A percentile compares a stretch with the other conserved stretches of the same genome.
These are phyloP conservation scores for Gallinago paraguaiae DNA, from an alignment of 2,113 vertebrate species.

Conservation along the genomic window DNA sequence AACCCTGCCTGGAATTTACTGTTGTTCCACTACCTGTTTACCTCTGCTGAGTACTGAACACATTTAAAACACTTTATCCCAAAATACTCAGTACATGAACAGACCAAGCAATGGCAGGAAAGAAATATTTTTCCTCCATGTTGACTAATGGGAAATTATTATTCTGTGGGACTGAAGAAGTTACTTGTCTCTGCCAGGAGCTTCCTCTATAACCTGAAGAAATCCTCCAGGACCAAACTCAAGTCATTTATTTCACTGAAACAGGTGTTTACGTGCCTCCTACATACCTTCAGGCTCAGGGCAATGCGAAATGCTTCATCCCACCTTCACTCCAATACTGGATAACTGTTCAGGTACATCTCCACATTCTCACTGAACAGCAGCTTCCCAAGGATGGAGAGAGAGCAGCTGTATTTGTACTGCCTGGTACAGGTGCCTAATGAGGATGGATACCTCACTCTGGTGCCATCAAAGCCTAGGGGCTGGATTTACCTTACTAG, in stretches of 20 bases:
- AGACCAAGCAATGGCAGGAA: neutral
- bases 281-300: neutral
- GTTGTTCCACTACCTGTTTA: neutral
- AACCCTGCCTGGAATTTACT: neutral
- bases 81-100: neutral
- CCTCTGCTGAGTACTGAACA: neutral
- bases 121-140: neutral
- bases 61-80: neutral
- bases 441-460: neutral
- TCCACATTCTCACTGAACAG: neutral
- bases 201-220: neutral
- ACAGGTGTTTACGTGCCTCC: neutral
- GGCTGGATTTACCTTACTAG: neutral
- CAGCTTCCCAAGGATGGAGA: neutral
- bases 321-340: neutral
- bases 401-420: neutral
- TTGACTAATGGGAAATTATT: neutral
- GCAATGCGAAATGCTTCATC: neutral
- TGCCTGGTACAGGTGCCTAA: too few relatives aligned
- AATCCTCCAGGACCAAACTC: neutral
- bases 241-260: neutral
- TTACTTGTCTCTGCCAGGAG: neutral
- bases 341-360: neutral
- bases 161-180: neutral
- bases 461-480: neutral